Conservation (phyloP, 2,113 vertebrate species). For the Anser cygnoides region DNA sequence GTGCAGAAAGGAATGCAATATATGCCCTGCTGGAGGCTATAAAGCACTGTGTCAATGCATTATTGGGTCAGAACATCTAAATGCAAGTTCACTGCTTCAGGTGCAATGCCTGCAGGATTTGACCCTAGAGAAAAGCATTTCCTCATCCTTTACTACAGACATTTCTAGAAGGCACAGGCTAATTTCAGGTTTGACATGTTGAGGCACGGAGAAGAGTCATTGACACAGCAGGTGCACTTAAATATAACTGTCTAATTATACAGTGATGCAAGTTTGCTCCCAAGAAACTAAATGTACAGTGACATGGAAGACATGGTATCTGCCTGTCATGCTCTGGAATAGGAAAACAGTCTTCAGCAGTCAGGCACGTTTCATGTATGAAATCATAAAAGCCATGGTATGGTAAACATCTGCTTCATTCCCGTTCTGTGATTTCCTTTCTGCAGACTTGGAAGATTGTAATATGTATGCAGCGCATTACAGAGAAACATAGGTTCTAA, state of each 20-base stretch:
- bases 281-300: slow-evolving; percentile 61
- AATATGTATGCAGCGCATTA: background rate
- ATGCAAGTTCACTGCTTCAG: background rate
- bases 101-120: background rate
- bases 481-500: background rate
- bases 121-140: background rate
- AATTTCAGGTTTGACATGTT: slow-evolving; percentile 56
- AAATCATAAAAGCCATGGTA: background rate
- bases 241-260: slow-evolving; percentile 66
- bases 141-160: background rate
- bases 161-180: slow-evolving; percentile 21
- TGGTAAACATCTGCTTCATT: background rate
- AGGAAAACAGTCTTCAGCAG: slow-evolving; percentile 9
- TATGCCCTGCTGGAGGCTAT: background rate
- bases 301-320: slow-evolving; percentile 12
- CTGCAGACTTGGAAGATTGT: background rate
- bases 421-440: background rate
- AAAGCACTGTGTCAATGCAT: background rate
- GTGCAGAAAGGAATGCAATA: background rate
- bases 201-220: slow-evolving; percentile 17
- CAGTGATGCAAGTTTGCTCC: slow-evolving; percentile 51
- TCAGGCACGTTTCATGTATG: background rate
- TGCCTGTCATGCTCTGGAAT: slow-evolving; percentile 11
- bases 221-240: slow-evolving; percentile 65
- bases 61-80: background rate